Conservation (phyloP, 1,140 invertebrate species). For the Drosophila prosaltans region DNA sequence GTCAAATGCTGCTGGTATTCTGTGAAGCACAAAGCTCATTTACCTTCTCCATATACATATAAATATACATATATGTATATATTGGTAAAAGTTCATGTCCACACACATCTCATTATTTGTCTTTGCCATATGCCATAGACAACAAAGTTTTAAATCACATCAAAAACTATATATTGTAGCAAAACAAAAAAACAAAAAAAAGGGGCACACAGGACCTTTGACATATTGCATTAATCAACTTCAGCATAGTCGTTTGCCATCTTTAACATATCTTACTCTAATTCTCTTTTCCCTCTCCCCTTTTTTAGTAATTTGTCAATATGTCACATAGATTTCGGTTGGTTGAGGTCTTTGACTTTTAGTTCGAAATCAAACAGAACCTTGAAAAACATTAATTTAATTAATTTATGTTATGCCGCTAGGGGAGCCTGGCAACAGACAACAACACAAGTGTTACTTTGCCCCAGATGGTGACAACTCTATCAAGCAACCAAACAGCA, state of each 20-base stretch:
- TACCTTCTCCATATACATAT: neutral
- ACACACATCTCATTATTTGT: neutral
- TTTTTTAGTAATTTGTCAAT: conserved; percentile 67
- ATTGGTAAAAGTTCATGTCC: conserved; percentile 4
- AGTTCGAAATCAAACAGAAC: conserved; percentile 31
- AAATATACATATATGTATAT: no score
- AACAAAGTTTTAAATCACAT: conserved; percentile 50
- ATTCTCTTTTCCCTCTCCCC: neutral
- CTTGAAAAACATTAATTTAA: conserved; percentile 71
- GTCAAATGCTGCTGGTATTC: conserved; percentile 39
- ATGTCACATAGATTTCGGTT: conserved; percentile 46
- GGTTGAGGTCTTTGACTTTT: conserved; percentile 41
- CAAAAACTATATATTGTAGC: conserved; percentile 36
- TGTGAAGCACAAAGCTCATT: neutral
- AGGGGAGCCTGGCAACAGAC: conserved; percentile 58
- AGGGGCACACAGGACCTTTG: neutral
- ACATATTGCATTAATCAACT: conserved; percentile 68
- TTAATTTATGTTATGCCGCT: conserved; percentile 70
- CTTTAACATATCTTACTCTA: neutral
- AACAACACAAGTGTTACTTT: conserved; percentile 1
- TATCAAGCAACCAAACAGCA: conserved; percentile 28
- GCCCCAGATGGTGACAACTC: conserved; percentile 50
- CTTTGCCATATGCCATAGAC: conserved; percentile 53
- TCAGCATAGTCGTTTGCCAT: conserved; percentile 38
- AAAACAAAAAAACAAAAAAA: neutral